Base-by-base conservation (phyloP, 2,113 vertebrate species). In the Channa argus region DNA sequence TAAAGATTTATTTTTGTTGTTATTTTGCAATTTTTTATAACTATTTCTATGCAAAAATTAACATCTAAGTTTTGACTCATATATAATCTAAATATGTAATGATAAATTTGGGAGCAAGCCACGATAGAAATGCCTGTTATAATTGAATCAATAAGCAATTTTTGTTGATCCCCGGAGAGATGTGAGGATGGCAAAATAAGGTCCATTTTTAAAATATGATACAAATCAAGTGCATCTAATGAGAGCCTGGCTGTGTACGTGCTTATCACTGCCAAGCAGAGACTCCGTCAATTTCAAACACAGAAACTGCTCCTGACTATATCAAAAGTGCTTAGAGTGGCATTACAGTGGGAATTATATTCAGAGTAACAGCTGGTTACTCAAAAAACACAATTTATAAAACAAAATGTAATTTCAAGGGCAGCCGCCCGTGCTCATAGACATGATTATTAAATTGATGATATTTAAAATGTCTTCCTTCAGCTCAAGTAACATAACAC, bases 161-260 rank as follows among this genome's bases (percentile, higher is more conserved):
- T 85, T 91, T 90, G 84, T 76, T 65, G 74, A 68, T 73, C 53
- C 68, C 65, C 47, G 75, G 82, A 89, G 74, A 91, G 76, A 49
- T 41, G 86, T 85, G 91, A 94, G 54, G 59, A 93, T 93, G 88
- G 93, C 93, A 94, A 96, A 95, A 95, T 93, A 92, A 94, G 93
- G 94, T 95, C 92, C 89, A 92, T 90, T 96, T 95, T 24, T 95
- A 94, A 90, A 87, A 87, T 84, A 38, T 90, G 94, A 96, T 96
- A 94, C 93, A 93, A 95, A 96, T 96, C 94, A 89, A 64, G 94
- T 94, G 94, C 92, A 94, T 92, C 88, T 83, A 85, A 61, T 83
- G 49, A 92, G 87, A 90, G 94, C 94, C 95, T 91, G 85, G 79
- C 91, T 94, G 89, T 89, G 86, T 91, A 62, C 82, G 88, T 92